Evolutionary conservation across 2,113 vertebrate species (phyloP), one percentile per base, ranked within the genome.

Genomic region (Epinephelus moara): DNA sequence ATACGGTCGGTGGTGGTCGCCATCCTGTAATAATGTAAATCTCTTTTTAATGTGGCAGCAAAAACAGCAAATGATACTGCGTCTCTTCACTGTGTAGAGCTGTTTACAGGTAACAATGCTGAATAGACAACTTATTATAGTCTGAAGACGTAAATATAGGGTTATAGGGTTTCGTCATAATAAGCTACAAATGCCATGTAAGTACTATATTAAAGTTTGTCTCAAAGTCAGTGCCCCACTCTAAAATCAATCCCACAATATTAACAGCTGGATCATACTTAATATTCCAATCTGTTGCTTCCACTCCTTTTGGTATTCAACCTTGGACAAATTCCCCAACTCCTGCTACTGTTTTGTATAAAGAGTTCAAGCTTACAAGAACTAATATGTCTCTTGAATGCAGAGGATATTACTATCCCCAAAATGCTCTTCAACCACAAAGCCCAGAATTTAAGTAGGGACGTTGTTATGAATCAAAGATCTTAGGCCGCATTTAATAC

Each of bases 391-490:
- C 21, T 45, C 53, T 61, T 53, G 14, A 69, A 79, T 57, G 25
- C 21, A 50, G 25, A 52, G 2, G 45, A 27, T 42, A 13, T 59
- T 70, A 66, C n/a, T 11, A 66, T 61, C 49, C 30, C 30, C 12
- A 8, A 62, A 56, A 25, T 4, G 27, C 21, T 75, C 14, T 63
- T 62, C 42, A 45, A 42, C 23, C 62, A 73, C 68, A 77, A 45
- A 72, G 56, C 71, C 72, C 37, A 18, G 40, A 85, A 76, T 27
- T 64, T 50, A 72, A 60, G 30, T 14, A 30, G 68, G 6, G 8
- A 62, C n/a, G 33, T 56, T 72, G 45, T 64, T 49, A 40, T 81
- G 66, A 78, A 78, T 84, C n/a, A 21, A 18, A 76, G 37, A 60
- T 60, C 25, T 21, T 21, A 6, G 52, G 21, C 47, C 37, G 25